Evolutionary conservation across 2,888 invertebrate genomes (phyloP).

Genomic region (Orthonevra nobilis): DNA sequence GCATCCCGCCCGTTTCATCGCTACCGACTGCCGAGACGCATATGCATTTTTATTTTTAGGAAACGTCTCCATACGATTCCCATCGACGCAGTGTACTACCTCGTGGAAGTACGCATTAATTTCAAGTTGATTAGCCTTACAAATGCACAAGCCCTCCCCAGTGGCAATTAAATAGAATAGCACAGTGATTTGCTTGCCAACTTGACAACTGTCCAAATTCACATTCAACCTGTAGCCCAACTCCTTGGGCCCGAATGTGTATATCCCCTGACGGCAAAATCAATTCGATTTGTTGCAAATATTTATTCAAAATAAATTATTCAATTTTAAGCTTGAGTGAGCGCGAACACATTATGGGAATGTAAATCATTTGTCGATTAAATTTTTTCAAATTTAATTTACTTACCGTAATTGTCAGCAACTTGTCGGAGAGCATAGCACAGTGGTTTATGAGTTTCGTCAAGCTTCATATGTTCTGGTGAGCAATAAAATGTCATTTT

Average conservation of each 20-base stretch:
- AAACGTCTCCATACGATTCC: neutral
- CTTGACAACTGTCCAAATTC: slow-evolving; percentile 51
- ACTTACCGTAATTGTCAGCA: slow-evolving; percentile 82
- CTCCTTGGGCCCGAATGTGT: neutral
- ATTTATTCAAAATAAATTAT: slow-evolving; percentile 24
- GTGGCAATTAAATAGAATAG: neutral
- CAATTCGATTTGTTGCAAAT: slow-evolving; percentile 15
- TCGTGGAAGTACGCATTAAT: slow-evolving; percentile 44
- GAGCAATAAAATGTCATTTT: slow-evolving; percentile 85
- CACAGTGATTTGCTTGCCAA: slow-evolving; percentile 3
- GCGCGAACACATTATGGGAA: neutral
- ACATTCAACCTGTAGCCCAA: neutral
- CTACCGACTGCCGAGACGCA: too few species aligned
- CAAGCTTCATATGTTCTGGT: slow-evolving; percentile 83
- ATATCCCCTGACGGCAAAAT: slow-evolving; percentile 13
- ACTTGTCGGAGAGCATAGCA: slow-evolving; percentile 84
- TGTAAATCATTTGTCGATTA: slow-evolving; percentile 11
- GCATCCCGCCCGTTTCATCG: too few species aligned
- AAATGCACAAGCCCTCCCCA: neutral
- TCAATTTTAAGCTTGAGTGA: slow-evolving; percentile 23
- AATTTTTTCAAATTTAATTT: neutral
- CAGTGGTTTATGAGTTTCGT: slow-evolving; percentile 83
- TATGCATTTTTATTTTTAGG: slow-evolving; percentile 22
- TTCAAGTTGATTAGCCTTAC: slow-evolving; percentile 32
- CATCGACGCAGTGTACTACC: neutral